Evolutionary conservation across 2,113 vertebrate species (phyloP), one percentile per base, ranked within the genome.

Genomic region (Halichoeres trimaculatus): DNA sequence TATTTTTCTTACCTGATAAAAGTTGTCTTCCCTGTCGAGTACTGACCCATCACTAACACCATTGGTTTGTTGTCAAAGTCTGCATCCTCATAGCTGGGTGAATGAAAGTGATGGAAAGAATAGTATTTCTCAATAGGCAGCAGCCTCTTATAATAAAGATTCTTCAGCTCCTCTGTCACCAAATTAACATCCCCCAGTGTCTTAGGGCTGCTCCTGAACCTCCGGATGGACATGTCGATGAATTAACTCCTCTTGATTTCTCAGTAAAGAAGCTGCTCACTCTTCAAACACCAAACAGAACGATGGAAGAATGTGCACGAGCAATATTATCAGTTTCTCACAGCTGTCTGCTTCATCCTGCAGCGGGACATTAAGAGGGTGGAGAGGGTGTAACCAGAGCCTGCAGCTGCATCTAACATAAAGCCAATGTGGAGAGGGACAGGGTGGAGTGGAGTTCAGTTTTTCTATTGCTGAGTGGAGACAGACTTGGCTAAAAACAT

Each of bases 31-130:
- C 97, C 97, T 0, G 96, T 97, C 12, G 96, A 97, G 61, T 97
- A 98, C 56, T 97, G 96, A 0, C 97, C 97, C 16, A 95, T 94
- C 84, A 98, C 95, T 78, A 98, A 55, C 36, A 98, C 94, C 96
- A 98, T 97, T 0, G 97, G 97, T 40, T 98, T 97, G 78, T 90
- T 95, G 5, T 95, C 94, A 26, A 98, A 98, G 69, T 98, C 97
- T 0, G 97, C 96, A 0, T 97, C 96, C 43, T 96, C 95, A 40
- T 96, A 87, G 1, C 95, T 90, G 0, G 95, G 93, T 0, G 96
- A 96, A 68, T 98, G 96, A 79, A 96, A 97, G 6, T 95, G 91
- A 1, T 95, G 94, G 45, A 98, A 98, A 1, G 91, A 88, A 36
- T 95, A 97, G 1, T 94, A 84, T 1, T 96, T 95, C 77, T 98